phyloP scores from a whole-genome alignment of 2,888 invertebrate species.

The Drosophila tanythrix region DNA sequence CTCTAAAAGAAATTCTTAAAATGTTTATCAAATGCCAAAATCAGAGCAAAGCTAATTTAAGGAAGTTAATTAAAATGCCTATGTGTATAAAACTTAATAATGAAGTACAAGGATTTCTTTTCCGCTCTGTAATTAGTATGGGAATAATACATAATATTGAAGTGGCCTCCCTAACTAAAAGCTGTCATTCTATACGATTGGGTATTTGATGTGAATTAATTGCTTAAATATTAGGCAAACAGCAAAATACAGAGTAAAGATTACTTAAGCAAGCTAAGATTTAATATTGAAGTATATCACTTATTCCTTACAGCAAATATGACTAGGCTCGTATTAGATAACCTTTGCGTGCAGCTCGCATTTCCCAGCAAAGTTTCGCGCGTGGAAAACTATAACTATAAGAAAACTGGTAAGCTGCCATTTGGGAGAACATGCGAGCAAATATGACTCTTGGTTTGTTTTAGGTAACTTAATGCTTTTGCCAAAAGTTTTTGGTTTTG shows the following conservation, averaged over 20 bases:
- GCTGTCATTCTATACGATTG: no score
- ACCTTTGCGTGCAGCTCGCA: neutral
- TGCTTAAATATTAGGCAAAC: neutral
- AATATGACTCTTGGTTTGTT: conserved; percentile 23
- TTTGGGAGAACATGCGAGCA: conserved; percentile 15
- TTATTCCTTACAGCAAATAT: neutral
- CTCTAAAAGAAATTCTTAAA: neutral
- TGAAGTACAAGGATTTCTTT: neutral
- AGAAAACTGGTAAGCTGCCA: conserved; percentile 4
- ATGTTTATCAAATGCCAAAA: neutral
- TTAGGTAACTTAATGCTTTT: conserved; percentile 32
- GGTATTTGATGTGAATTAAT: neutral
- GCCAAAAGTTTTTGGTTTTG: conserved; percentile 44
- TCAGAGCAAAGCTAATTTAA: neutral
- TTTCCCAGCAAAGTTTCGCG: neutral
- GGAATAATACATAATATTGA: neutral
- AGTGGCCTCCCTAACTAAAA: neutral
- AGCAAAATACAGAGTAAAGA: neutral
- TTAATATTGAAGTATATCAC: neutral
- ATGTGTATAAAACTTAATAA: neutral
- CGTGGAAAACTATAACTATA: neutral
- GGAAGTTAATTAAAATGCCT: neutral
- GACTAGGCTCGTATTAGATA: neutral
- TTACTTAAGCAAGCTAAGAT: neutral
- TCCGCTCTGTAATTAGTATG: neutral